phyloP scores from a whole-genome alignment of 2,888 invertebrate species.

The Hemicrepidius hirtus region DNA sequence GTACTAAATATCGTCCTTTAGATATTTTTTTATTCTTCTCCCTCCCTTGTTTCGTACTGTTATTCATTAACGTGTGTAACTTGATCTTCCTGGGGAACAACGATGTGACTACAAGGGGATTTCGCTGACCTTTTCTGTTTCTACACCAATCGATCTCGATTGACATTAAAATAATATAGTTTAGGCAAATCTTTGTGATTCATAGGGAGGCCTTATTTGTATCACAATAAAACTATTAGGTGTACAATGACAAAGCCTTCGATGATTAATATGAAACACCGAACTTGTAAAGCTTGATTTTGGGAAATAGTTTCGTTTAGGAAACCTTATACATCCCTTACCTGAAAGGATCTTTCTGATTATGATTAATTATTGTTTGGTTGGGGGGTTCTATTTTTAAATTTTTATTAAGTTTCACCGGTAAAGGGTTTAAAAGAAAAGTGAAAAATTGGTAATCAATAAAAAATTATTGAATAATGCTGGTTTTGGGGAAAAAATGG shows the following conservation, averaged over 20 bases:
- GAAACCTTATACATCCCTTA: no score
- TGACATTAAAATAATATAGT: slow-evolving; percentile 42
- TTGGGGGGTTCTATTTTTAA: no score
- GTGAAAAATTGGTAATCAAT: no score
- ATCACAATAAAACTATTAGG: slow-evolving; percentile 13
- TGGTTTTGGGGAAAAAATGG: not conserved
- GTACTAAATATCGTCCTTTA: slow-evolving; percentile 59
- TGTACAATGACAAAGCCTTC: slow-evolving; percentile 5
- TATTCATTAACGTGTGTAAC: slow-evolving; percentile 64
- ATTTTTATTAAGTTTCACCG: no score
- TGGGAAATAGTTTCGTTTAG: no score
- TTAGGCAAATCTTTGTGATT: slow-evolving; percentile 34
- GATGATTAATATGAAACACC: slow-evolving; percentile 18
- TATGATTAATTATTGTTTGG: no score
- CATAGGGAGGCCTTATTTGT: slow-evolving; percentile 36
- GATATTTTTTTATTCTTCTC: slow-evolving; percentile 63
- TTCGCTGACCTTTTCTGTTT: slow-evolving; percentile 46
- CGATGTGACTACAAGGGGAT: slow-evolving; percentile 48
- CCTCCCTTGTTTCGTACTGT: slow-evolving; percentile 61
- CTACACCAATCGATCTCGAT: slow-evolving; percentile 35
- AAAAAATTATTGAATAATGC: not conserved
- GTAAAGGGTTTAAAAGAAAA: no score
- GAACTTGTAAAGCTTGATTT: not conserved
- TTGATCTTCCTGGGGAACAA: slow-evolving; percentile 61
- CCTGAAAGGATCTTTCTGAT: no score